phyloP scores from a whole-genome alignment of 2,113 vertebrate genomes.

The Dromaius novaehollandiae region DNA sequence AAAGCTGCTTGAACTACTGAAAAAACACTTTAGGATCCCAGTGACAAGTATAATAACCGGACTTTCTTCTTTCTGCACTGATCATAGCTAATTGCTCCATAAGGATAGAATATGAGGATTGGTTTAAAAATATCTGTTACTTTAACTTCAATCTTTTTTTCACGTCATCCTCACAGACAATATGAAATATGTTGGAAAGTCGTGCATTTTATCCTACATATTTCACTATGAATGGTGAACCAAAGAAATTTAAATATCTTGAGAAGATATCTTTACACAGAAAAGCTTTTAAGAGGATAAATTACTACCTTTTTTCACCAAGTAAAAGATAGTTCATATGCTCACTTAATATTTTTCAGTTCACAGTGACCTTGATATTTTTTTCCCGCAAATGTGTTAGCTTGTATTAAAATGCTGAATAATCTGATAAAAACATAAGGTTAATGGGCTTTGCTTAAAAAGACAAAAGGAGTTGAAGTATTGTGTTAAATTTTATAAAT shows the following conservation, averaged over 20 bases:
- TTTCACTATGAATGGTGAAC: neutral
- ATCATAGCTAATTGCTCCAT: neutral
- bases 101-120: neutral
- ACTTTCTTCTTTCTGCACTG: neutral
- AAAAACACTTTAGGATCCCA: neutral
- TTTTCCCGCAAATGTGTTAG: neutral
- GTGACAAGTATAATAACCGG: neutral
- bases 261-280: neutral
- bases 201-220: neutral
- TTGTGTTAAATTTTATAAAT: conserved; percentile 29
- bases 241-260: neutral
- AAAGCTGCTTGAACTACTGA: neutral
- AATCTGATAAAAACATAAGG: neutral
- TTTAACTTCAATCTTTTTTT: neutral
- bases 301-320: neutral
- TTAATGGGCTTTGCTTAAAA: conserved; percentile 26
- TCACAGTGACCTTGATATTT: neutral
- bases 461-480: neutral
- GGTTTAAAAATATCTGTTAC: neutral
- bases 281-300: conserved; percentile 21
- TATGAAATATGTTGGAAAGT: neutral
- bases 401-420: conserved; percentile 19
- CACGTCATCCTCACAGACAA: rapidly evolving
- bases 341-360: neutral
- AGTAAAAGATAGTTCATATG: neutral